A percentile compares a stretch with the other conserved stretches of the same genome.
phyloP scores from a whole-genome alignment of 2,113 vertebrate genomes.

The Plecturocebus donacophilus region DNA sequence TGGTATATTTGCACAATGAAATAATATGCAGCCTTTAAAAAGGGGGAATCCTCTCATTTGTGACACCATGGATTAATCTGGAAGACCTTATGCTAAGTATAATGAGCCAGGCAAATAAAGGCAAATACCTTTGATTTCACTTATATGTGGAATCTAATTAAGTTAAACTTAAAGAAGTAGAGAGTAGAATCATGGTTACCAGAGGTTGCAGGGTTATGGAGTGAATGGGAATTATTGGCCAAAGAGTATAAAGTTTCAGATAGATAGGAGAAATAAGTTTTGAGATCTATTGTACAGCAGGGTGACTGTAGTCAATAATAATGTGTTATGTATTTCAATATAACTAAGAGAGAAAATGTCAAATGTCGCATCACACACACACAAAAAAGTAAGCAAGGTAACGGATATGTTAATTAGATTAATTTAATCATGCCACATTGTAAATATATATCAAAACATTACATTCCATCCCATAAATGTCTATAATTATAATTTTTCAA shows the following conservation, averaged over 20 bases:
- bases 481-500: background rate
- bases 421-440: background rate
- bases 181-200: background rate
- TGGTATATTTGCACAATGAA: background rate
- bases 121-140: background rate
- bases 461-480: background rate
- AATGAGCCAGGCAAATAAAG: background rate
- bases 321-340: background rate
- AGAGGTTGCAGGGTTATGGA: background rate
- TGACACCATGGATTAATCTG: background rate
- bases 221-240: no score
- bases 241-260: background rate
- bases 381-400: background rate
- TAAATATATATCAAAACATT: background rate
- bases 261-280: background rate
- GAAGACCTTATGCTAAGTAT: background rate
- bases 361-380: background rate
- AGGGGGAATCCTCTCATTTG: background rate
- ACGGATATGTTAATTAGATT: background rate
- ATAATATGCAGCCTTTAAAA: background rate
- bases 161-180: background rate
- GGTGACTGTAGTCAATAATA: background rate
- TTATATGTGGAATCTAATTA: background rate
- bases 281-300: background rate
- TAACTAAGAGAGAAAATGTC: background rate